phyloP scores from a whole-genome alignment of 2,113 vertebrate genomes.

The Crocuta crocuta region DNA sequence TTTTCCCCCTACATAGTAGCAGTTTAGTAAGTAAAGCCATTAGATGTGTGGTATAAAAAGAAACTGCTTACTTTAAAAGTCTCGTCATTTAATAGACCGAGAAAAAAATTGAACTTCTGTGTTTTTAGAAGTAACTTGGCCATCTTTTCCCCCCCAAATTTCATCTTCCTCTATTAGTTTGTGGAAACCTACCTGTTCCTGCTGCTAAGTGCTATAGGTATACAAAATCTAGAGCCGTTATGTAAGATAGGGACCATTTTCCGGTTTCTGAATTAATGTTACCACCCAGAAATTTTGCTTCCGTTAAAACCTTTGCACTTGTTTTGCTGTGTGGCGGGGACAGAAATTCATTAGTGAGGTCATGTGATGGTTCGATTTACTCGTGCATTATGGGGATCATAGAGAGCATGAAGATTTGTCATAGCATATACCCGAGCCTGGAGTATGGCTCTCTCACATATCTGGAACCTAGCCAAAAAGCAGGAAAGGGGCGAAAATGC shows the following conservation, averaged over 20 bases:
- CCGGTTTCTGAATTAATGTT: not conserved
- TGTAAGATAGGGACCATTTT: not conserved
- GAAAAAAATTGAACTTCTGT: not conserved
- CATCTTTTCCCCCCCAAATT: not conserved
- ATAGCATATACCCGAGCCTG: not conserved
- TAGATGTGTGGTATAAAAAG: constrained; percentile 5
- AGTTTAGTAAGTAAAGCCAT: constrained; percentile 32
- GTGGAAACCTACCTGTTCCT: not conserved
- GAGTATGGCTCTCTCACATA: not conserved
- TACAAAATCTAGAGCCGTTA: not conserved
- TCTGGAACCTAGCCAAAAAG: not conserved
- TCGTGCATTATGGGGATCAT: not conserved
- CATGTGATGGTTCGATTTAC: not conserved
- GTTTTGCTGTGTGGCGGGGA: not conserved
- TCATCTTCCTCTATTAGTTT: not conserved
- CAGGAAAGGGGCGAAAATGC: not conserved
- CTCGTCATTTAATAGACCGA: not conserved
- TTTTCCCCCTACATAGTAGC: not conserved
- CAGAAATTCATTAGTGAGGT: not conserved
- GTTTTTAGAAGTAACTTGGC: not conserved
- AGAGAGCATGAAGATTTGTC: not conserved
- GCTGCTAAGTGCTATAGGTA: not conserved
- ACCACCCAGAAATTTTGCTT: not conserved
- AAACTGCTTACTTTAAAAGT: not conserved
- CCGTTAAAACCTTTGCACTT: not conserved